phyloP scores from a whole-genome alignment of 2,888 invertebrate species.

The Aleiodes testaceus region DNA sequence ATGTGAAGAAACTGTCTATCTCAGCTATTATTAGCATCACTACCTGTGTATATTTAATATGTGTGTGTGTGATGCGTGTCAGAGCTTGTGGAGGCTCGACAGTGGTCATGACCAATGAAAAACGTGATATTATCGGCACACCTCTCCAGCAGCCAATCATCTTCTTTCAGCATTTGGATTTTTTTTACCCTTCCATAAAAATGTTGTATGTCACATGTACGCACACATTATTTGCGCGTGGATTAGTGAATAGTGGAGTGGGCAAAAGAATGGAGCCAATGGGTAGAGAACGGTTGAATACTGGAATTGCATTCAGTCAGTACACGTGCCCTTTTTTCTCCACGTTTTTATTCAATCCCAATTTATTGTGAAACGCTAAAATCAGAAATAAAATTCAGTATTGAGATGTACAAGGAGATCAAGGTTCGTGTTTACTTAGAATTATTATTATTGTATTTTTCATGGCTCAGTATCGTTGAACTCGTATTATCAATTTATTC shows the following conservation, averaged over 20 bases:
- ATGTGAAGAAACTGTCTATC: conserved; percentile 12
- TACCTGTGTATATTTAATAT: conserved; percentile 12
- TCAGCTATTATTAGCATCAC: conserved; percentile 19
- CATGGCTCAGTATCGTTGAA: not conserved
- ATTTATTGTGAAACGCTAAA: too few species aligned
- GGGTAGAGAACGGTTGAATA: conserved; percentile 12
- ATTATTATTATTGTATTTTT: not conserved
- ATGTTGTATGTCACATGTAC: conserved; percentile 2
- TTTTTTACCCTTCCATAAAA: conserved; percentile 23
- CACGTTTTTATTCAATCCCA: not conserved
- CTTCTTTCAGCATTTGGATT: conserved; percentile 31
- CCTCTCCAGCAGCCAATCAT: conserved; percentile 57
- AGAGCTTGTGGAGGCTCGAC: conserved; percentile 61
- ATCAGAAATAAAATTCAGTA: not conserved
- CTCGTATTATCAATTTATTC: not conserved
- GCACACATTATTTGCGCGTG: not conserved
- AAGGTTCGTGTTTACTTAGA: conserved; percentile 6
- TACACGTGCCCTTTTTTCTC: conserved; percentile 18
- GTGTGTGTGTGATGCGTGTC: not conserved
- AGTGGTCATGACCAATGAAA: conserved; percentile 55
- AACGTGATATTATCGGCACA: conserved; percentile 54
- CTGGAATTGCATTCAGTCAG: conserved; percentile 21
- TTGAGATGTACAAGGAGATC: conserved; percentile 14
- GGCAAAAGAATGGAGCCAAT: not conserved
- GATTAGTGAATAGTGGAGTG: conserved; percentile 9